Evolutionary conservation across 2,888 invertebrate species (phyloP), one percentile per base, ranked within the genome.

Genomic region (Automeris io): DNA sequence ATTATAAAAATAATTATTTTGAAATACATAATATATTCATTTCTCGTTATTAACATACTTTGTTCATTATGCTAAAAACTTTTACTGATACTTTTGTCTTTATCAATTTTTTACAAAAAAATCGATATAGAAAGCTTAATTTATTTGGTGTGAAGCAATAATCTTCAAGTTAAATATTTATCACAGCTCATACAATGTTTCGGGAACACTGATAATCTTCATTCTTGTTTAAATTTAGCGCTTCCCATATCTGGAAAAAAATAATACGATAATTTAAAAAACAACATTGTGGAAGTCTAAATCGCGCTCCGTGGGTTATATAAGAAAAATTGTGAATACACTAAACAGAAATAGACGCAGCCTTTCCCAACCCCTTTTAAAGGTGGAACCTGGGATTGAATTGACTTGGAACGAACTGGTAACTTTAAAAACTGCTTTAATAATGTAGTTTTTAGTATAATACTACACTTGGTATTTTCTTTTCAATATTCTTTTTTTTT

Each of bases 61-160:
- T 12, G n/a, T n/a, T 11, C 5, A 12, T 23, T 23, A 7, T 12
- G 13, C 8, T 1, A 16, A 19, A 19, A 19, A 5, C 5, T 7
- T 29, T 16, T 29, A n/a, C n/a, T n/a, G n/a, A 5, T 21, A 21
- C 9, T 24, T 24, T 6, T 11, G 2, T 29, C n/a, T 21, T 24
- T 9, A 18, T 7, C 18, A 21, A 19, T 6, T 16, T 11, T 11
- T 29, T 18, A 25, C 18, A 25, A 25, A 18, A 31, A 23, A 16
- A 13, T 22, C 9, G 8, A 3, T 29, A n/a, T 11, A 18, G 1
- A 18, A 18, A 6, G 16, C n/a, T 21, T 7, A 32, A 23, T 9
- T 11, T 37, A 31, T 37, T 37, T 37, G 36, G 59, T 53, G 50
- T 54, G 22, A 44, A 51, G 53, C 59, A 50, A 47, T 36, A 47